Conservation (phyloP, 2,113 vertebrate genomes). For the Crypturellus undulatus region DNA sequence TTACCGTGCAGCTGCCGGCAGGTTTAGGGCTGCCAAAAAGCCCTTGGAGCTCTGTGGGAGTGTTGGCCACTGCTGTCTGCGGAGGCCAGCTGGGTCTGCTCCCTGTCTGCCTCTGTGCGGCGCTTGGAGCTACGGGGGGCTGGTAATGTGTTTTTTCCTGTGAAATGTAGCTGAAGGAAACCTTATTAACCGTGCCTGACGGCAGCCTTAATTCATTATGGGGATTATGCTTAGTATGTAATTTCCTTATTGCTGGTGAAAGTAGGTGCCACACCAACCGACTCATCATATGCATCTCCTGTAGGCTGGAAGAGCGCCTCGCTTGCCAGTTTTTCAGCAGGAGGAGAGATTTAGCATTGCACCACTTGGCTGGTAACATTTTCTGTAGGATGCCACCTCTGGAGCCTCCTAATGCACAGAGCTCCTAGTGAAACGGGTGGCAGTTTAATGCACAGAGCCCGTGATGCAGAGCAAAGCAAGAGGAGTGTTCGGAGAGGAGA, state of each 20-base stretch:
- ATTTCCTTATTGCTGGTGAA: constrained; percentile 44
- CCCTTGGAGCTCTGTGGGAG: constrained; percentile 17
- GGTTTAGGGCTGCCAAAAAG: constrained; percentile 39
- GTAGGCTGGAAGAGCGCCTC: not conserved
- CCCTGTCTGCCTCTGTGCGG: constrained; percentile 5
- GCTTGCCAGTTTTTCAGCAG: constrained; percentile 9
- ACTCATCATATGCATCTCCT: not conserved
- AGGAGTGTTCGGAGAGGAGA: not conserved
- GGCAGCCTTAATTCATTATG: constrained; percentile 34
- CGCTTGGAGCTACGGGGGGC: constrained; percentile 39
- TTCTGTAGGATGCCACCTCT: not conserved
- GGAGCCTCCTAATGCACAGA: not conserved
- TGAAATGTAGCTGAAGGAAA: constrained; percentile 41
- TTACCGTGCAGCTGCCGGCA: constrained; percentile 31
- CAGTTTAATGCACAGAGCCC: not conserved
- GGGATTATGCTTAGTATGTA: constrained; percentile 43
- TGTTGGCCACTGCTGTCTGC: constrained; percentile 45
- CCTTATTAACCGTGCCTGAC: constrained; percentile 47
- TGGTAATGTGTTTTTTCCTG: constrained; percentile 24
- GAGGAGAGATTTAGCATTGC: constrained; percentile 38
- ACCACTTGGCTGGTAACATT: not conserved
- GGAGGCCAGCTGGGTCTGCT: constrained; percentile 55
- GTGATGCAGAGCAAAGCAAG: not conserved
- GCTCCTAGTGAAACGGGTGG: not conserved
- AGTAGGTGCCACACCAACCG: not conserved